Percentiles rank a stretch among this genome's conserved stretches.
These are phyloP conservation scores for Baronia brevicornis DNA, from an alignment of 2,888 invertebrate species.

Conservation along the genomic window DNA sequence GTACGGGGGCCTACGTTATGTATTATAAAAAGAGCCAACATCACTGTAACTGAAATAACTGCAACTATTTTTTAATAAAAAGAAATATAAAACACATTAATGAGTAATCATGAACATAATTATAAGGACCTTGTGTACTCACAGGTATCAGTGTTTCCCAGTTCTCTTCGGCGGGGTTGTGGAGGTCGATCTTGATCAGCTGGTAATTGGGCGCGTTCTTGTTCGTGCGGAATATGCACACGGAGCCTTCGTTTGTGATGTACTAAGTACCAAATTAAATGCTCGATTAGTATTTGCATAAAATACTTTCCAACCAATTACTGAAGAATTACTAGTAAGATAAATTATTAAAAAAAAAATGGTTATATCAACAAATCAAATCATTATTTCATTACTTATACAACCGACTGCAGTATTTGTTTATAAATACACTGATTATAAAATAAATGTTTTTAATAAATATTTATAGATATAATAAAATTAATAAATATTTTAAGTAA, in stretches of 20 bases:
- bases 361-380: too few species aligned
- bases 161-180: constrained; percentile 81
- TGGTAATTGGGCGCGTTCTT: constrained; percentile 94
- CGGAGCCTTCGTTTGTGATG: constrained; percentile 89
- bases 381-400: too few species aligned
- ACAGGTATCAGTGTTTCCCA: constrained; percentile 88
- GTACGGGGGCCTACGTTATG: too few species aligned
- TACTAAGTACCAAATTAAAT: constrained; percentile 77
- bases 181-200: constrained; percentile 87
- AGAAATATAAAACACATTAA: not conserved
- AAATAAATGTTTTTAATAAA: too few species aligned
- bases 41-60: too few species aligned
- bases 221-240: constrained; percentile 93
- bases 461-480: too few species aligned
- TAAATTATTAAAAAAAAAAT: too few species aligned
- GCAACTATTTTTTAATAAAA: not conserved
- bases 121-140: constrained; percentile 22
- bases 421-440: too few species aligned
- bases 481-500: too few species aligned
- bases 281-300: not conserved
- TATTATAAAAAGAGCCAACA: too few species aligned
- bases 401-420: too few species aligned
- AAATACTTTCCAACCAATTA: not conserved
- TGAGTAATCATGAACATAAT: not conserved
- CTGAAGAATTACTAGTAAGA: not conserved